Conservation (phyloP, 2,113 vertebrate species). For the Petaurus breviceps region DNA sequence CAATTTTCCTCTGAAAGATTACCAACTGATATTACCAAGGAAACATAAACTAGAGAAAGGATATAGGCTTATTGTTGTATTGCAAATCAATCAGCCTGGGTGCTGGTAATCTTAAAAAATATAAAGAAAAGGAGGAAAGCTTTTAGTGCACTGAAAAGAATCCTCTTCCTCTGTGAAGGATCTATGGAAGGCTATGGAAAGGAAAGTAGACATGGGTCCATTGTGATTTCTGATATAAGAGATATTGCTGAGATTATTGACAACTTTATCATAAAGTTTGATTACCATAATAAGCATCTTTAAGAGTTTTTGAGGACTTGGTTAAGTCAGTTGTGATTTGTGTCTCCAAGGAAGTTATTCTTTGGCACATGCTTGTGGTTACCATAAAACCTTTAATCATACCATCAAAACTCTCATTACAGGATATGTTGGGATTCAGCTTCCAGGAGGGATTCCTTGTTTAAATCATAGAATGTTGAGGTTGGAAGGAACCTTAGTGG, state of each 20-base stretch:
- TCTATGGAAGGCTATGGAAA: neutral
- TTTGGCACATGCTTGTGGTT: neutral
- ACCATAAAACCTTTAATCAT: neutral
- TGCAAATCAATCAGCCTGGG: neutral
- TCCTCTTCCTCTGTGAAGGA: neutral
- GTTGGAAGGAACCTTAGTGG: neutral
- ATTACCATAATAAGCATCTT: neutral
- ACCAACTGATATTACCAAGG: neutral
- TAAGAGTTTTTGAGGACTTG: neutral
- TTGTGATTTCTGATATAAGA: neutral
- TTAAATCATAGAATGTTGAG: neutral
- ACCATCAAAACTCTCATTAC: neutral
- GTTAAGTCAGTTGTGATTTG: neutral
- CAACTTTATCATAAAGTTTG: neutral
- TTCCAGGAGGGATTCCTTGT: neutral
- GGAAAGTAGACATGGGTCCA: neutral
- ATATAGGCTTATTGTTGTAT: neutral
- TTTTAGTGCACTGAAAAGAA: neutral
- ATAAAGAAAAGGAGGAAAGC: neutral
- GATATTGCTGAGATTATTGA: neutral
- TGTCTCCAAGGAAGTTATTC: neutral
- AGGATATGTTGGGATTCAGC: neutral
- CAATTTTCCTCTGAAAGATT: neutral
- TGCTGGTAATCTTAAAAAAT: neutral
- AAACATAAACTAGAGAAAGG: neutral